Percentiles rank a stretch among this genome's conserved stretches.
Evolutionary conservation across 2,797 vertebrate species (phyloP).

Genomic region (Coranthus polyacanthus): DNA sequence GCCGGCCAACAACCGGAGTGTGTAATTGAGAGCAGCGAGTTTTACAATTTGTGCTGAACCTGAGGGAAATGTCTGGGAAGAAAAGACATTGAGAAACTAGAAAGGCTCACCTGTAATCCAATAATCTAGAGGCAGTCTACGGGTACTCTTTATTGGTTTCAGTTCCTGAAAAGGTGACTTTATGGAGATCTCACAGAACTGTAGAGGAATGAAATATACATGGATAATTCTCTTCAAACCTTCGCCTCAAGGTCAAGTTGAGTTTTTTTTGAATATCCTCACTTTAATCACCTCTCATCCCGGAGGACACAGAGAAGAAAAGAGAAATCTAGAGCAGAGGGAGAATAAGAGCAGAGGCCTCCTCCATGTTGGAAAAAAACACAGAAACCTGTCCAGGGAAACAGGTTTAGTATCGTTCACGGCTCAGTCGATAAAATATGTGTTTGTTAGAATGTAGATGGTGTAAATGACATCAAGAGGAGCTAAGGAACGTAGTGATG

Average conservation of each 20-base stretch:
- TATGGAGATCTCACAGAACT: background rate
- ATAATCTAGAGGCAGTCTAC: too few relatives aligned
- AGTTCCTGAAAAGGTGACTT: conserved; percentile 20
- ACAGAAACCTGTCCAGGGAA: background rate
- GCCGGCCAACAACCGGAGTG: conserved; percentile 16
- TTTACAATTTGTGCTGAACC: conserved; percentile 34
- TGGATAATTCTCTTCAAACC: background rate
- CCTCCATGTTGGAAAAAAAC: background rate
- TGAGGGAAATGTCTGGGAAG: conserved; percentile 34
- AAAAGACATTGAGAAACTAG: background rate
- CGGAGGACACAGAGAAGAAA: too few relatives aligned
- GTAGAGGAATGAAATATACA: conserved; percentile 4
- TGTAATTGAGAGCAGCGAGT: conserved; percentile 46
- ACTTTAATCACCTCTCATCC: conserved; percentile 7
- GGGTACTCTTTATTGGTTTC: background rate
- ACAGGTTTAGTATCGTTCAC: conserved; percentile 2
- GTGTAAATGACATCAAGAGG: background rate
- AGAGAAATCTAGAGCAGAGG: too few relatives aligned
- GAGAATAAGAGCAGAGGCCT: too few relatives aligned
- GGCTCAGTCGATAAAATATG: background rate
- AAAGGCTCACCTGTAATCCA: background rate
- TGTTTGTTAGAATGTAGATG: background rate
- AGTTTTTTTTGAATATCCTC: conserved; percentile 9
- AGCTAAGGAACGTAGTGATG: background rate
- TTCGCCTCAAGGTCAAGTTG: conserved; percentile 24